phyloP scores from a whole-genome alignment of 1,140 invertebrate genomes.

The Eriosoma lanigerum region DNA sequence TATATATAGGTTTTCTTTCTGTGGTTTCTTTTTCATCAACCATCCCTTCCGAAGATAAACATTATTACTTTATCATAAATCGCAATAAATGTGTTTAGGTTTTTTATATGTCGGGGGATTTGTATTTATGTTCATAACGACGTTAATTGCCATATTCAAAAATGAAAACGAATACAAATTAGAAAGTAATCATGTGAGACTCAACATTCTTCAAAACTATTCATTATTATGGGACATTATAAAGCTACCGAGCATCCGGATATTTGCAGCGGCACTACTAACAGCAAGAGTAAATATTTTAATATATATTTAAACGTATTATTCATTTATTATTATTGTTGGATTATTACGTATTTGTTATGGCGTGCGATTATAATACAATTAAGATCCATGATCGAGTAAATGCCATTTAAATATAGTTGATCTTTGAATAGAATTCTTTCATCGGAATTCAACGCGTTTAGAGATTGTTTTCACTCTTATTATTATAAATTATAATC shows the following conservation, averaged over 20 bases:
- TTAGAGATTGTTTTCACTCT: slow-evolving; percentile 7
- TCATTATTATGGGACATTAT: no score
- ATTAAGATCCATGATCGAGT: no score
- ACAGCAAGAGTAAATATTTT: background rate
- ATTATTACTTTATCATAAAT: no score
- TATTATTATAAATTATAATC: slow-evolving; percentile 55
- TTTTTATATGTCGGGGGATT: slow-evolving; percentile 96
- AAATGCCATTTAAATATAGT: slow-evolving; percentile 39
- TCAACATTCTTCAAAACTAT: no score
- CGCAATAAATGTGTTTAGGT: slow-evolving; percentile 61
- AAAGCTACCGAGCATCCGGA: background rate
- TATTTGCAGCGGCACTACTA: background rate
- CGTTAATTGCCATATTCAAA: background rate
- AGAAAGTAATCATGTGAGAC: slow-evolving; percentile 55
- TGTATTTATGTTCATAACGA: slow-evolving; percentile 82
- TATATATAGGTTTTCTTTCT: no score
- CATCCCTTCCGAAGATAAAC: no score
- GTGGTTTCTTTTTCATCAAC: no score
- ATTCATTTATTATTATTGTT: no score
- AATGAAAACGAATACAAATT: background rate
- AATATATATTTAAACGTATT: no score
- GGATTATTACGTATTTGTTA: no score
- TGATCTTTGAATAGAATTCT: background rate
- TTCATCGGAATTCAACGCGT: no score
- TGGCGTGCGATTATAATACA: no score